phyloP scores from a whole-genome alignment of 2,113 vertebrate genomes.

The Cariama cristata region DNA sequence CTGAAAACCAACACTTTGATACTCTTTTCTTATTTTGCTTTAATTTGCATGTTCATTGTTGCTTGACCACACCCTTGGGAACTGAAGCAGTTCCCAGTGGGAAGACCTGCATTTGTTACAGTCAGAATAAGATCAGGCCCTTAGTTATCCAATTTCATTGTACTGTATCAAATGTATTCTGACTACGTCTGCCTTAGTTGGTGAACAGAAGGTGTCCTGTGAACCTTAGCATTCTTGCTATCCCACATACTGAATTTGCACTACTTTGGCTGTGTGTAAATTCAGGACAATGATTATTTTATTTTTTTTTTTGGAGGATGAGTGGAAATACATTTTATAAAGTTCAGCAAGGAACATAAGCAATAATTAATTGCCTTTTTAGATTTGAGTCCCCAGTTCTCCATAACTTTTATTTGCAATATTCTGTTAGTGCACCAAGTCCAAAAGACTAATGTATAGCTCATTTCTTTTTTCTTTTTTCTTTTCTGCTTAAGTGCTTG shows the following conservation, averaged over 20 bases:
- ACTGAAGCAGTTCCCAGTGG: neutral
- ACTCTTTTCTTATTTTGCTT: neutral
- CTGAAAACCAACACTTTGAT: neutral
- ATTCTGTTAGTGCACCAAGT: neutral
- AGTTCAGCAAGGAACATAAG: neutral
- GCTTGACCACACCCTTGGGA: conserved; percentile 10
- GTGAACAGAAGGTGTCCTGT: neutral
- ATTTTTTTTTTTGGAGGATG: neutral
- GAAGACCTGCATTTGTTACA: neutral
- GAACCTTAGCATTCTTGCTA: neutral
- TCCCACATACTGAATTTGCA: neutral
- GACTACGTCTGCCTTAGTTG: neutral
- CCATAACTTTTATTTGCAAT: neutral
- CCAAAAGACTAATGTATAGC: neutral
- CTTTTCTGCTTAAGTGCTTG: conserved; percentile 40
- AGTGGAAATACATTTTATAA: neutral
- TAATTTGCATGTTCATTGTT: conserved; percentile 28
- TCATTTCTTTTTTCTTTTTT: neutral
- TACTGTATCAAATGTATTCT: neutral
- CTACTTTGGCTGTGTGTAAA: neutral
- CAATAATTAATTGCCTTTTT: neutral
- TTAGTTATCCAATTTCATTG: neutral
- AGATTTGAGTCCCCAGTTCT: neutral
- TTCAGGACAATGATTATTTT: neutral
- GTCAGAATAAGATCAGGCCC: neutral